Conservation (phyloP, 1,140 invertebrate genomes). For the Drosophila repleta region DNA sequence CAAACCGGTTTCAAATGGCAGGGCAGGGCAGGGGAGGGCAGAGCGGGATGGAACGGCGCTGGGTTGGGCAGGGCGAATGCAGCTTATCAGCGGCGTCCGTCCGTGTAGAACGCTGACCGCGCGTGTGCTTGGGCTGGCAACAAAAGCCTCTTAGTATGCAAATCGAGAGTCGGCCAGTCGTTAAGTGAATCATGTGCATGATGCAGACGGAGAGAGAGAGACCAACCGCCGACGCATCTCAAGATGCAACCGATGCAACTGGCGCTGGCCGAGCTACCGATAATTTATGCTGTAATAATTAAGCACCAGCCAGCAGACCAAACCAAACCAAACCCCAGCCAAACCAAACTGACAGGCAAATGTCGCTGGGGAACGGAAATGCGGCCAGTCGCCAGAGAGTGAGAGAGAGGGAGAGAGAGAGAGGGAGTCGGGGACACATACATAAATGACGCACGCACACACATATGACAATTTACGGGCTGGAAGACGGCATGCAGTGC, state of each 20-base stretch:
- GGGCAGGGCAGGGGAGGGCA: background rate
- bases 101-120: slow-evolving; percentile 12
- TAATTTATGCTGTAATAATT: slow-evolving; percentile 83
- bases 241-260: slow-evolving; percentile 47
- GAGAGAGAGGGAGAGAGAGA: background rate
- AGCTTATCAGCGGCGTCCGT: slow-evolving; percentile 32
- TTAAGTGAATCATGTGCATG: slow-evolving; percentile 72
- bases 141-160: slow-evolving; percentile 80
- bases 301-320: slow-evolving; percentile 49
- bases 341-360: slow-evolving; percentile 55
- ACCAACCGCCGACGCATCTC: slow-evolving; percentile 47
- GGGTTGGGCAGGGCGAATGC: background rate
- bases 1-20: slow-evolving; percentile 27
- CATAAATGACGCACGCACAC: slow-evolving; percentile 14
- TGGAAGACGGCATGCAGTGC: slow-evolving; percentile 39
- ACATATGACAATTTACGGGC: slow-evolving; percentile 33
- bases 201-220: slow-evolving; percentile 32
- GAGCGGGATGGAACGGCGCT: background rate
- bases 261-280: slow-evolving; percentile 36
- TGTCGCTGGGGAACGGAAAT: slow-evolving; percentile 43
- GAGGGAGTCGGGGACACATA: background rate
- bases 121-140: slow-evolving; percentile 38
- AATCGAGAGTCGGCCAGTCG: slow-evolving; percentile 56
- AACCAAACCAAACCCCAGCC: slow-evolving; percentile 18
- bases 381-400: slow-evolving; percentile 19